A percentile compares a stretch with the other conserved stretches of the same genome.
Evolutionary conservation across 1,140 invertebrate species (phyloP).

Genomic region (Halyomorpha halys): DNA sequence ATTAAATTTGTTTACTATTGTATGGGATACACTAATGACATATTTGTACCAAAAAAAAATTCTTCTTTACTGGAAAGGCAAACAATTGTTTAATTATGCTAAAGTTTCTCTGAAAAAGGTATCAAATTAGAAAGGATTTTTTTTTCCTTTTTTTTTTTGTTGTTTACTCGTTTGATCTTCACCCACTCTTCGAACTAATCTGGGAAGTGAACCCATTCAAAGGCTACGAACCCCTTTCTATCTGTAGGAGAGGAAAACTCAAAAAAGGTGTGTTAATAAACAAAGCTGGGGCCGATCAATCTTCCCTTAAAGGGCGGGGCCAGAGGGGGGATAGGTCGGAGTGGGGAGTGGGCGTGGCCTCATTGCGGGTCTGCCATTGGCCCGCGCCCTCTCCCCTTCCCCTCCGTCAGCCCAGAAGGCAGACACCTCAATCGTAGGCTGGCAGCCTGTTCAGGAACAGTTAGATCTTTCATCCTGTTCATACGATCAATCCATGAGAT

Average conservation of each 20-base stretch:
- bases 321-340: background rate
- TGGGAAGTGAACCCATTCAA: conserved; percentile 3
- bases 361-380: background rate
- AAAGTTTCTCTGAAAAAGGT: too few species aligned
- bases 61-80: too few species aligned
- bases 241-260: conserved; percentile 5
- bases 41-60: too few species aligned
- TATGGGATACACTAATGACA: too few species aligned
- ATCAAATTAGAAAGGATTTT: too few species aligned
- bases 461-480: background rate
- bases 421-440: background rate
- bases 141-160: background rate
- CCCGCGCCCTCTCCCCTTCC: background rate
- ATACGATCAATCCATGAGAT: background rate
- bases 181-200: background rate
- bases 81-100: too few species aligned
- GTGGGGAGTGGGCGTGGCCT: conserved; percentile 4
- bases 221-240: background rate
- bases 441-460: conserved; percentile 2
- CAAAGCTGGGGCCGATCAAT: background rate
- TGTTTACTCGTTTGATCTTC: conserved; percentile 2
- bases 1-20: too few species aligned
- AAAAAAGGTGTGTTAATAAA: conserved; percentile 11
- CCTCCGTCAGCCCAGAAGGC: background rate
- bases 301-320: background rate